Percentiles rank a stretch among this genome's conserved stretches.
These are phyloP conservation scores for Centropristis striata DNA, from an alignment of 2,113 vertebrate species.

Conservation along the genomic window DNA sequence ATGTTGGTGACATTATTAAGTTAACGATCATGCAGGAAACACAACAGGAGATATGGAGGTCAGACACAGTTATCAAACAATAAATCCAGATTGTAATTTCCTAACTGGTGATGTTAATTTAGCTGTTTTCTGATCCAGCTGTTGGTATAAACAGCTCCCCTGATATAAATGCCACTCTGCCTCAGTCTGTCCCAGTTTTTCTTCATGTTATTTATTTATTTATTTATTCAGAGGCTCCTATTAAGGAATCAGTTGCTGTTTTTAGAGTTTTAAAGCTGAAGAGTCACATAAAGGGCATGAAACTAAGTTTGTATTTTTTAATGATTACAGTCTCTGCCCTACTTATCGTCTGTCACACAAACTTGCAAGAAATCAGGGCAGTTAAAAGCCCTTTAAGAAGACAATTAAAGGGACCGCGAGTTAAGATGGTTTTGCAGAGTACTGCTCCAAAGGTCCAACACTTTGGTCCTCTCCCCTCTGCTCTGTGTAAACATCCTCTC, in stretches of 20 bases:
- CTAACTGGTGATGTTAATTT: background rate
- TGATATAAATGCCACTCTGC: background rate
- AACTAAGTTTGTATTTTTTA: background rate
- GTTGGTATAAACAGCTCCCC: background rate
- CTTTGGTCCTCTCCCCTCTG: too few relatives aligned
- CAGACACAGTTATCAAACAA: too few relatives aligned
- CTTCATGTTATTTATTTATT: slow-evolving; percentile 5
- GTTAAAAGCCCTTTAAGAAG: too few relatives aligned
- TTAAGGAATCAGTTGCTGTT: background rate
- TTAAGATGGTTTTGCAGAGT: too few relatives aligned
- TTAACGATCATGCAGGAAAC: too few relatives aligned
- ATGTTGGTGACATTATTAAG: too few relatives aligned
- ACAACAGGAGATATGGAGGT: too few relatives aligned
- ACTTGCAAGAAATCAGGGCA: background rate
- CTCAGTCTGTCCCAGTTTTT: slow-evolving; percentile 27
- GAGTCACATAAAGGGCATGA: slow-evolving; percentile 20
- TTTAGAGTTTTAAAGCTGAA: background rate
- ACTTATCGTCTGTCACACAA: slow-evolving; percentile 13
- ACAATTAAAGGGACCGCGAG: too few relatives aligned
- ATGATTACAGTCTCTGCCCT: slow-evolving; percentile 30
- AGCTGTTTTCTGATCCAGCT: background rate
- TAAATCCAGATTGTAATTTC: too few relatives aligned
- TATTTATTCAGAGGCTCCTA: background rate
- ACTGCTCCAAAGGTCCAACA: too few relatives aligned
- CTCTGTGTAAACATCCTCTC: too few relatives aligned